A percentile compares a stretch with the other conserved stretches of the same genome.
These are phyloP conservation scores for Pterocles gutturalis DNA, from an alignment of 2,113 vertebrate genomes.

Conservation along the genomic window DNA sequence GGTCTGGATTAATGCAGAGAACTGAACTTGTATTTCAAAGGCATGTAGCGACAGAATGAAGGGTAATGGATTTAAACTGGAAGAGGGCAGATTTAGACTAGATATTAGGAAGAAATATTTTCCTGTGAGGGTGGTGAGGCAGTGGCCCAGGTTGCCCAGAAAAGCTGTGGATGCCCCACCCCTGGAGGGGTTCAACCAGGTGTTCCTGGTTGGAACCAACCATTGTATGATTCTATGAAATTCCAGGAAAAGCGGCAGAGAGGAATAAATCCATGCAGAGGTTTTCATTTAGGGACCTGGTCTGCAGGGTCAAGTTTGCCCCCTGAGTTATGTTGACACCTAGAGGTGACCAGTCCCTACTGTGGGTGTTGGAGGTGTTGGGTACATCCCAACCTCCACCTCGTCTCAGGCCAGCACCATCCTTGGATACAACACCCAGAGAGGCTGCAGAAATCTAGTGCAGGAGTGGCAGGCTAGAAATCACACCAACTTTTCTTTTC, in stretches of 20 bases:
- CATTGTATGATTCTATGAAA: too few relatives aligned
- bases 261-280: background rate
- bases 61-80: too few relatives aligned
- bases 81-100: too few relatives aligned
- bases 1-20: background rate
- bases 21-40: background rate
- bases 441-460: rapidly evolving
- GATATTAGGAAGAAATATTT: too few relatives aligned
- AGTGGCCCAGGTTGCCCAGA: too few relatives aligned
- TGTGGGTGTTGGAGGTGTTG: rapidly evolving
- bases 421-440: rapidly evolving
- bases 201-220: too few relatives aligned
- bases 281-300: background rate
- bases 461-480: background rate
- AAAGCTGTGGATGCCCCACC: too few relatives aligned
- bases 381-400: background rate
- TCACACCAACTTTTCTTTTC: background rate
- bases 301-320: background rate
- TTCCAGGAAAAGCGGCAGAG: background rate
- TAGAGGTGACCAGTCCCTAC: rapidly evolving
- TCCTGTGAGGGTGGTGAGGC: too few relatives aligned
- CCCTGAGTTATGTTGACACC: background rate
- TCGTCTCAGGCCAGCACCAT: background rate
- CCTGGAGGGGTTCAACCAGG: too few relatives aligned
- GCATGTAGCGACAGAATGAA: too few relatives aligned